phyloP scores from a whole-genome alignment of 2,888 invertebrate genomes.

The Caenorhabditis imperialis region DNA sequence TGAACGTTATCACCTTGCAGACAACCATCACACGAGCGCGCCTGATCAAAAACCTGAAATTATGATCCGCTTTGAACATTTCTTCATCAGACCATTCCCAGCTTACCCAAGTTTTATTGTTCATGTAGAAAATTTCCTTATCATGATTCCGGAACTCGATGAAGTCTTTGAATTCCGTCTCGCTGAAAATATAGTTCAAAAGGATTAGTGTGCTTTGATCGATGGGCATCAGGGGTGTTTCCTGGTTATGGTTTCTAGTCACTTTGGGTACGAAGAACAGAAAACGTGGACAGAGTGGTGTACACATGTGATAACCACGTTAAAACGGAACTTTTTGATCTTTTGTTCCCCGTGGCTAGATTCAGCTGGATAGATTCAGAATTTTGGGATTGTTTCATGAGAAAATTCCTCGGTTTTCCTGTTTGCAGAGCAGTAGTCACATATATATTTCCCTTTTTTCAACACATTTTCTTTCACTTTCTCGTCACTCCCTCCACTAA shows the following conservation, averaged over 20 bases:
- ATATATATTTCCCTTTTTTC: too few relatives aligned
- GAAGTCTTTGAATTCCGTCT: constrained; percentile 68
- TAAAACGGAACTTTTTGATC: background rate
- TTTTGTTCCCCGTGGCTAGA: background rate
- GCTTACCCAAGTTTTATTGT: constrained; percentile 63
- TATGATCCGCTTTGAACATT: background rate
- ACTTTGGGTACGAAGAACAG: constrained; percentile 35
- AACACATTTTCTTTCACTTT: too few relatives aligned
- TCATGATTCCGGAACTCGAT: constrained; percentile 61
- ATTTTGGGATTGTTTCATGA: too few relatives aligned
- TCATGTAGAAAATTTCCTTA: constrained; percentile 55
- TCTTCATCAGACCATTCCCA: background rate
- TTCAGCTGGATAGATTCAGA: too few relatives aligned
- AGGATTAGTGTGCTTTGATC: constrained; percentile 1
- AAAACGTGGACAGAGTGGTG: background rate
- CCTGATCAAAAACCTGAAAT: constrained; percentile 56
- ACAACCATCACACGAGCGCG: constrained; percentile 54
- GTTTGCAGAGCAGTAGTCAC: too few relatives aligned
- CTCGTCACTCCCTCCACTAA: constrained; percentile 10
- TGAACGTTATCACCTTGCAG: constrained; percentile 41
- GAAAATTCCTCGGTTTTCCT: too few relatives aligned
- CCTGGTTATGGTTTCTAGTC: background rate
- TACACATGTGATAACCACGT: constrained; percentile 8
- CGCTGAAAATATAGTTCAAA: too few relatives aligned
- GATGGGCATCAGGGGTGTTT: too few relatives aligned